These are phyloP conservation scores for Palloptera scutellata DNA, from an alignment of 2,888 invertebrate species.

Conservation along the genomic window DNA sequence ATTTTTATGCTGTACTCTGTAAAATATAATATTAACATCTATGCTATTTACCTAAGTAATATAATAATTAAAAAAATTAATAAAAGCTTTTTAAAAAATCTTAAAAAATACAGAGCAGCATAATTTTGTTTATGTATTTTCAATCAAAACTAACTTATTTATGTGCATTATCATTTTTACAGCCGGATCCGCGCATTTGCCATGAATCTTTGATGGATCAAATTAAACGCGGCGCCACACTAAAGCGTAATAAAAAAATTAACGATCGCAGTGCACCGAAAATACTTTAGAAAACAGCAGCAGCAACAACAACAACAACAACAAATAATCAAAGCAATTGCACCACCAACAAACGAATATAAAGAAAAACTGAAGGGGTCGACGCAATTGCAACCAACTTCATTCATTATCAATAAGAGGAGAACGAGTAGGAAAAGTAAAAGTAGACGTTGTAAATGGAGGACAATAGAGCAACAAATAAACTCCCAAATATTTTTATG, in stretches of 20 bases:
- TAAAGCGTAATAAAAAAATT: constrained; percentile 74
- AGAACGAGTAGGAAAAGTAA: not conserved
- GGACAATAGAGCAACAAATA: too few species aligned
- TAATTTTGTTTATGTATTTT: not conserved
- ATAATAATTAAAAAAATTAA: too few species aligned
- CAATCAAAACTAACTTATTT: not conserved
- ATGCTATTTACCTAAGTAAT: too few species aligned
- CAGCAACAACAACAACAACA: too few species aligned
- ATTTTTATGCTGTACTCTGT: too few species aligned
- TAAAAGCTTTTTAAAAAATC: not conserved
- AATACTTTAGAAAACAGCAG: constrained; percentile 70
- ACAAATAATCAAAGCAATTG: too few species aligned
- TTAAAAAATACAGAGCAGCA: not conserved
- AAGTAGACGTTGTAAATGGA: too few species aligned
- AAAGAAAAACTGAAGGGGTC: not conserved
- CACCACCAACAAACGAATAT: not conserved
- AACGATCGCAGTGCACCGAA: constrained; percentile 87
- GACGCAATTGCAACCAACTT: not conserved
- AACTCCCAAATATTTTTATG: too few species aligned
- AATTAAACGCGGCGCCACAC: constrained; percentile 84
- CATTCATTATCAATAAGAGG: not conserved
- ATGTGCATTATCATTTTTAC: constrained; percentile 49
- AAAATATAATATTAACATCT: too few species aligned
- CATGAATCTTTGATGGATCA: constrained; percentile 95
- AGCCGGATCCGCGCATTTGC: constrained; percentile 80